A percentile compares a stretch with the other conserved stretches of the same genome.
Evolutionary conservation across 2,888 invertebrate genomes (phyloP).

Genomic region (Epirrhoe tristata): DNA sequence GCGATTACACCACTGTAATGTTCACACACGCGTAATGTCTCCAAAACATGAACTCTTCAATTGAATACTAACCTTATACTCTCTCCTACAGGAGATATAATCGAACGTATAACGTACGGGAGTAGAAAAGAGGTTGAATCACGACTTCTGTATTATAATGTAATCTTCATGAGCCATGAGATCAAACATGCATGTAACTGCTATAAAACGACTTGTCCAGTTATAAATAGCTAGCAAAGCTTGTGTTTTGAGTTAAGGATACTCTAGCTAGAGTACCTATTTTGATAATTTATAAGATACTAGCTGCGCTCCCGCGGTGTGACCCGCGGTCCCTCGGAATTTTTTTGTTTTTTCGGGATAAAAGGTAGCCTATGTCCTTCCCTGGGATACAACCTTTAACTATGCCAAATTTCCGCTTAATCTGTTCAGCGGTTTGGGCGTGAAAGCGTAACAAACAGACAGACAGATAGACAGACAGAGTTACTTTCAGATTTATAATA

Average conservation of each 20-base stretch:
- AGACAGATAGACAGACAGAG: too few species aligned
- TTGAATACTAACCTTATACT: slow-evolving; percentile 10
- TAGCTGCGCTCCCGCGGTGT: too few species aligned
- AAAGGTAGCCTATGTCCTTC: too few species aligned
- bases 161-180: slow-evolving; percentile 44
- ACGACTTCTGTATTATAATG: slow-evolving; percentile 57
- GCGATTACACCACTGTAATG: slow-evolving; percentile 38
- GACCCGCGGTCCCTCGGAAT: too few species aligned
- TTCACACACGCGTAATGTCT: slow-evolving; percentile 42
- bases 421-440: too few species aligned
- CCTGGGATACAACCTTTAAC: too few species aligned
- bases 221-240: slow-evolving; percentile 25
- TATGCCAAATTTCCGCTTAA: too few species aligned
- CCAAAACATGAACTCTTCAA: slow-evolving; percentile 19
- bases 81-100: slow-evolving; percentile 13
- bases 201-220: slow-evolving; percentile 25
- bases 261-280: background rate
- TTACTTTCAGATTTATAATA: too few species aligned
- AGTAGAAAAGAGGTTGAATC: slow-evolving; percentile 36
- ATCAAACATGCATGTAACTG: slow-evolving; percentile 43
- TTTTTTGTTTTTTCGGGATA: too few species aligned
- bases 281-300: too few species aligned
- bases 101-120: background rate
- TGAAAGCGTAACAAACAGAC: too few species aligned
- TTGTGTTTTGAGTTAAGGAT: slow-evolving; percentile 12